Percentiles rank a stretch among this genome's conserved stretches.
Conservation (phyloP, 2,113 vertebrate genomes). For the Speoplatyrhinus poulsoni region DNA sequence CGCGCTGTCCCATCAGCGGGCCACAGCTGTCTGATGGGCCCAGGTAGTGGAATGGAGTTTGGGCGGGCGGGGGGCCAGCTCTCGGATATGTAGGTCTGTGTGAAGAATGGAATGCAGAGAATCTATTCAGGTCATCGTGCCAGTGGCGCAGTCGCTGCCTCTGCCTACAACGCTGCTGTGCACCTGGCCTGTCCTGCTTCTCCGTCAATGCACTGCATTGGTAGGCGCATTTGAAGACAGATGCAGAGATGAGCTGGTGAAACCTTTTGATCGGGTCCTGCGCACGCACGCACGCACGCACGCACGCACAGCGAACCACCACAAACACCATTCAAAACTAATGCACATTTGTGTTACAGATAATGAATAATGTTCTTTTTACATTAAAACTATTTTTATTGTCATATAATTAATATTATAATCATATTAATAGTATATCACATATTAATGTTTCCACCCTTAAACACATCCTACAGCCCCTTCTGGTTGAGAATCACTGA, state of each 20-base stretch:
- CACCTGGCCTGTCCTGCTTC: conserved; percentile 32
- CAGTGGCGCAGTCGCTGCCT: conserved; percentile 57
- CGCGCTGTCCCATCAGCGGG: conserved; percentile 20
- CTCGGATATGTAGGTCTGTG: conserved; percentile 49
- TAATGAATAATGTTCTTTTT: too few relatives aligned
- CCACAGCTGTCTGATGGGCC: conserved; percentile 53
- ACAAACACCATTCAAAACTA: too few relatives aligned
- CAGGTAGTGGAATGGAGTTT: conserved; percentile 40
- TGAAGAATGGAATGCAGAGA: conserved; percentile 57
- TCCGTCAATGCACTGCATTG: conserved; percentile 22
- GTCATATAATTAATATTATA: too few relatives aligned
- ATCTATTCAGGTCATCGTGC: conserved; percentile 64
- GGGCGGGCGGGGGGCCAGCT: conserved; percentile 12
- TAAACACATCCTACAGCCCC: too few relatives aligned
- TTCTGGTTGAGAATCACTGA: background rate
- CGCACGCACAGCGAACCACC: too few relatives aligned
- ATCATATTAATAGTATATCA: too few relatives aligned
- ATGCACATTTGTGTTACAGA: too few relatives aligned
- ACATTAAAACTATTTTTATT: too few relatives aligned
- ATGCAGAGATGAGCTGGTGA: background rate
- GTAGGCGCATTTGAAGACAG: background rate
- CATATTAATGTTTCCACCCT: too few relatives aligned
- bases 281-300: too few relatives aligned
- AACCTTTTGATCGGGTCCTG: too few relatives aligned
- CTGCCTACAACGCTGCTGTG: conserved; percentile 36